A percentile compares a stretch with the other conserved stretches of the same genome.
phyloP scores from a whole-genome alignment of 1,140 invertebrate genomes.

The Pachypsylla venusta region DNA sequence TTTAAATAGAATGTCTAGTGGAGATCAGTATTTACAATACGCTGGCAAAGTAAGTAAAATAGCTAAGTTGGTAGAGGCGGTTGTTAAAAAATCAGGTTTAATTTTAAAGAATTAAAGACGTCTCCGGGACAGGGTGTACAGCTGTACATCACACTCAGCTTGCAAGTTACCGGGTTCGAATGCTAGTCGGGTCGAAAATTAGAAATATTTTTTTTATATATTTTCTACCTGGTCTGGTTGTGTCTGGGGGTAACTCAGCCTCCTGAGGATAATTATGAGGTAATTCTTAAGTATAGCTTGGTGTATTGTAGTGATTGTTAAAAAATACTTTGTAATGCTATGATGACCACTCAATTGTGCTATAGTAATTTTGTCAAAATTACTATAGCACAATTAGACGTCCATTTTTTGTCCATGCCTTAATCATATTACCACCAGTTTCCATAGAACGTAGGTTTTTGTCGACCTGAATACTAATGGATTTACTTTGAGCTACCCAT shows the following conservation, averaged over 20 bases:
- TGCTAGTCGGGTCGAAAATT: too few species aligned
- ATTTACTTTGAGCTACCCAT: not conserved
- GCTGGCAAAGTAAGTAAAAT: conserved; percentile 54
- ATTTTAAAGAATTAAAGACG: not conserved
- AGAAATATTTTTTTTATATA: not conserved
- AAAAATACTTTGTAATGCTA: too few species aligned
- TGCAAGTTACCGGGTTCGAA: too few species aligned
- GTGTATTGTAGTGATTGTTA: too few species aligned
- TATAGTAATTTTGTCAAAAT: not conserved
- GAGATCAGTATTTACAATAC: conserved; percentile 79
- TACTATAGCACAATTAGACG: too few species aligned
- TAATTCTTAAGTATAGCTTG: too few species aligned
- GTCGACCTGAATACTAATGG: not conserved
- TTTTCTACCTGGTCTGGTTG: too few species aligned
- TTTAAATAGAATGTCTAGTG: conserved; percentile 69
- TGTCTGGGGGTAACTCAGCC: too few species aligned
- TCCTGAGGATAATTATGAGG: too few species aligned
- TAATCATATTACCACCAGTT: too few species aligned
- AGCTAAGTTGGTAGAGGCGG: not conserved
- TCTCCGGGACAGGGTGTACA: not conserved
- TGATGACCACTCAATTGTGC: not conserved
- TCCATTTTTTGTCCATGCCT: too few species aligned
- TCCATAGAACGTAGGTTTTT: too few species aligned
- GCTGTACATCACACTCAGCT: not conserved
- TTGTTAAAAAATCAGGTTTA: not conserved